Conservation (phyloP, 2,113 vertebrate species). For the chimpanzee (Pan troglodytes) region DNA sequence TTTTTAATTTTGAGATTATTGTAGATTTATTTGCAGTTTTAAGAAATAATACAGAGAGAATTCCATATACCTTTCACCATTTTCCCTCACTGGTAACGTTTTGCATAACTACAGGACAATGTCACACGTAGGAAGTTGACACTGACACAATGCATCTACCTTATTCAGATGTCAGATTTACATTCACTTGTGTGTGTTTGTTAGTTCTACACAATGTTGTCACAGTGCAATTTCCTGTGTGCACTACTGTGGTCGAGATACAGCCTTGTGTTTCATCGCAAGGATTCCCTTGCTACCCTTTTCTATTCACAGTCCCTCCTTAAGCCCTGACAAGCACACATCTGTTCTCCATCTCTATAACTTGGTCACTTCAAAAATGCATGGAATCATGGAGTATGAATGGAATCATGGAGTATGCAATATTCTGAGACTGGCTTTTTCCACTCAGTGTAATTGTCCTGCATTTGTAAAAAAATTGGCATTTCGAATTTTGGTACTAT, state of each 20-base stretch:
- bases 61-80: not conserved
- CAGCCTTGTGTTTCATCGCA: not conserved
- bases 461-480: not conserved
- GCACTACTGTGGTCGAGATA: not conserved
- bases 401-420: not conserved
- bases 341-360: not conserved
- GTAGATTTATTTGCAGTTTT: no score
- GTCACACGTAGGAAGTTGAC: not conserved
- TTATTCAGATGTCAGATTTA: not conserved
- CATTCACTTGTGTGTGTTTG: no score
- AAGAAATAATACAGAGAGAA: not conserved
- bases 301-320: not conserved
- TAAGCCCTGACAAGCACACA: not conserved
- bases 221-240: not conserved
- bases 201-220: not conserved
- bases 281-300: not conserved
- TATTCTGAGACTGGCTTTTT: not conserved
- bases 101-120: not conserved
- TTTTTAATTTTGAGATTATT: no score
- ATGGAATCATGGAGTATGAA: not conserved
- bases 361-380: conserved; percentile 12
- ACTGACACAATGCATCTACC: not conserved
- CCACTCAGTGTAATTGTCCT: not conserved
- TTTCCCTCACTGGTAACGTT: not conserved
- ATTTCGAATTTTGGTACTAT: conserved; percentile 17